These are phyloP conservation scores for Drosophila setifemur DNA, from an alignment of 1,140 invertebrate species.

Conservation along the genomic window DNA sequence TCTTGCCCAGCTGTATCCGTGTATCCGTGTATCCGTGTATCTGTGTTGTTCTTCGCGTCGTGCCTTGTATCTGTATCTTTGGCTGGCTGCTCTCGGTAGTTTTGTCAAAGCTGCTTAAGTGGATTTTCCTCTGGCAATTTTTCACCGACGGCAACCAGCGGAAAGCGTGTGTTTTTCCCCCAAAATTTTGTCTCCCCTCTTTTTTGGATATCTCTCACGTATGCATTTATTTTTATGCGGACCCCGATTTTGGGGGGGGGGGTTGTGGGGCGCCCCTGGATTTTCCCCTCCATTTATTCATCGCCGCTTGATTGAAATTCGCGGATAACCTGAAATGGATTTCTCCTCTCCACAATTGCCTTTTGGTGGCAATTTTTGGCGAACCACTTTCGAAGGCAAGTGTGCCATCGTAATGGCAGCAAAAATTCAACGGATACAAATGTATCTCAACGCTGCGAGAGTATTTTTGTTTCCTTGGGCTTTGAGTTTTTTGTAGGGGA, in stretches of 20 bases:
- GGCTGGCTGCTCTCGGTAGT: slow-evolving; percentile 45
- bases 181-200: not conserved
- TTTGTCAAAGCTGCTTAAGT: slow-evolving; percentile 78
- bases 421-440: slow-evolving; percentile 1
- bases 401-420: not conserved
- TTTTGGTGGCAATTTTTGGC: slow-evolving; percentile 78
- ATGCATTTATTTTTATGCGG: slow-evolving; percentile 72
- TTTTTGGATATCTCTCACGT: slow-evolving; percentile 51
- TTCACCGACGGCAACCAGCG: slow-evolving; percentile 24
- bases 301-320: slow-evolving; percentile 74
- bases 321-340: slow-evolving; percentile 82
- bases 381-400: slow-evolving; percentile 54
- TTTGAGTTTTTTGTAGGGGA: too few relatives aligned
- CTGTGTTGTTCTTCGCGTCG: too few relatives aligned
- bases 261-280: too few relatives aligned
- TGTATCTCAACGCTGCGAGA: too few relatives aligned
- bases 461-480: too few relatives aligned
- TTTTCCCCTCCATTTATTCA: not conserved
- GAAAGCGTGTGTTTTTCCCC: not conserved
- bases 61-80: not conserved
- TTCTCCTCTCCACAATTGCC: slow-evolving; percentile 79
- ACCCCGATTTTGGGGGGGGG: too few relatives aligned
- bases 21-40: not conserved
- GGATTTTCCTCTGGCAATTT: slow-evolving; percentile 60
- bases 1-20: slow-evolving; percentile 50